Conservation (phyloP, 2,888 invertebrate species). For the Euplexia lucipara region DNA sequence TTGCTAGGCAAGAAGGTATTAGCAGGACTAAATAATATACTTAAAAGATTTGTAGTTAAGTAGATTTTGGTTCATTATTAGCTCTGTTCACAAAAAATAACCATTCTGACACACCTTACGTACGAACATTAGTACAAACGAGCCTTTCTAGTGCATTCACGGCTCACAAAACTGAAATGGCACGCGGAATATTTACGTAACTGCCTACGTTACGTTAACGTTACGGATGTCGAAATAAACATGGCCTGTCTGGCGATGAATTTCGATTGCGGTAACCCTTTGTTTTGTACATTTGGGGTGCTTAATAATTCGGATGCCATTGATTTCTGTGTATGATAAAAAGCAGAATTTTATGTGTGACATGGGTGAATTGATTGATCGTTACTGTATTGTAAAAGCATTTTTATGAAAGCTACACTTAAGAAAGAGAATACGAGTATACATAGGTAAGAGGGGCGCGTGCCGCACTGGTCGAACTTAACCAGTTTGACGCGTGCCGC, state of each 20-base stretch:
- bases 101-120: conserved; percentile 1
- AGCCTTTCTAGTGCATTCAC: conserved; percentile 37
- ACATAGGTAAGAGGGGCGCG: too few relatives aligned
- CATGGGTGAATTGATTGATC: background rate
- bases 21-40: too few relatives aligned
- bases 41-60: too few relatives aligned
- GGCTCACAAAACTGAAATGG: conserved; percentile 31
- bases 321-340: background rate
- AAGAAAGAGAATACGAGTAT: too few relatives aligned
- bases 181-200: conserved; percentile 39
- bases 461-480: too few relatives aligned
- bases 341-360: background rate
- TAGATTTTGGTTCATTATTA: background rate
- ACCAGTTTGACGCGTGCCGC: too few relatives aligned
- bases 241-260: conserved; percentile 7
- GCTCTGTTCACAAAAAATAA: background rate
- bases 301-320: conserved; percentile 1
- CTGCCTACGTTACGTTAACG: conserved; percentile 21
- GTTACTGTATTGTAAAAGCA: background rate
- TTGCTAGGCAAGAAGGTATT: too few relatives aligned
- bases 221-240: conserved; percentile 16
- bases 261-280: conserved; percentile 10
- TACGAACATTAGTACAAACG: conserved; percentile 20
- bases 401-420: background rate
- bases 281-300: background rate